phyloP scores from a whole-genome alignment of 1,140 invertebrate genomes.

The Drosophila paulistorum region DNA sequence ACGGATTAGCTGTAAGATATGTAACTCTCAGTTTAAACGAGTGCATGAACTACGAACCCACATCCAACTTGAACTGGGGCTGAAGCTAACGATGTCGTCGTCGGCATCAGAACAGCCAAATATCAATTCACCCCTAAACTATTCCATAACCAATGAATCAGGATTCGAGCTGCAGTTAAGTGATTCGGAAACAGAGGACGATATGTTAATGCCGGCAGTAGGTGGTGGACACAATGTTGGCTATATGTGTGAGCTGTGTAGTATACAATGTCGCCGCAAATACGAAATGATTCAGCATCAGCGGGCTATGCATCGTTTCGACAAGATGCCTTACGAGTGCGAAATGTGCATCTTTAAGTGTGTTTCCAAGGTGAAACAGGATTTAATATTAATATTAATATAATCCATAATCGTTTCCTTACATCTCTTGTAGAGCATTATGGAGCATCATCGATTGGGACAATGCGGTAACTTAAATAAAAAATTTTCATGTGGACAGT shows the following conservation, averaged over 20 bases:
- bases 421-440: slow-evolving; percentile 52
- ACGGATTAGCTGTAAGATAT: slow-evolving; percentile 69
- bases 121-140: slow-evolving; percentile 63
- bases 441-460: slow-evolving; percentile 64
- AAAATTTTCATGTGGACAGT: slow-evolving; percentile 82
- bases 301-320: slow-evolving; percentile 68
- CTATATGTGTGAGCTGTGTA: slow-evolving; percentile 83
- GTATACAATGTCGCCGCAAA: slow-evolving; percentile 82
- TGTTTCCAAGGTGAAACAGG: slow-evolving; percentile 62
- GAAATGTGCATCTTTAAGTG: slow-evolving; percentile 73
- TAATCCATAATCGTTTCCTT: neutral
- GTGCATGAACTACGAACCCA: slow-evolving; percentile 62
- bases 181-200: slow-evolving; percentile 77
- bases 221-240: slow-evolving; percentile 2
- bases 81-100: slow-evolving; percentile 55
- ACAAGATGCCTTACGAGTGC: slow-evolving; percentile 74
- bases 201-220: slow-evolving; percentile 46
- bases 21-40: slow-evolving; percentile 61
- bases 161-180: slow-evolving; percentile 70
- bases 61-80: slow-evolving; percentile 63
- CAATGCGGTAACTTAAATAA: slow-evolving; percentile 72
- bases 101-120: slow-evolving; percentile 39
- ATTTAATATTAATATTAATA: neutral
- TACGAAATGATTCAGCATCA: slow-evolving; percentile 80
- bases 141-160: slow-evolving; percentile 74